Percentiles rank a stretch among this genome's conserved stretches.
Conservation (phyloP, 2,888 invertebrate genomes). For the Cetonia aurata region DNA sequence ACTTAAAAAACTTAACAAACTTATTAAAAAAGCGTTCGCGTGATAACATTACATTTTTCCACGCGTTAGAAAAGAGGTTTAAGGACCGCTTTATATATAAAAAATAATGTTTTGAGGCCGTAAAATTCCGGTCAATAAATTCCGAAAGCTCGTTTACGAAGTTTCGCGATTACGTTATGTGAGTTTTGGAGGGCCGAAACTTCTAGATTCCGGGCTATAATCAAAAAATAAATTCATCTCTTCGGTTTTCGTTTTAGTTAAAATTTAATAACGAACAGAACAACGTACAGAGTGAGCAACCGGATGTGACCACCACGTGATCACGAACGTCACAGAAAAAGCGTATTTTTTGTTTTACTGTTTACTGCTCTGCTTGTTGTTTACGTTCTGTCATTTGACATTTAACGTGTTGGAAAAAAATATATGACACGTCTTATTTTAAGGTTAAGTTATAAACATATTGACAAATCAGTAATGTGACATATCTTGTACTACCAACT, state of each 20-base stretch:
- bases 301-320: no score
- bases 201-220: not conserved
- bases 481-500: no score
- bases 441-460: no score
- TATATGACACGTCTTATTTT: no score
- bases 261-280: no score
- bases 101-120: constrained; percentile 1
- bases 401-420: no score
- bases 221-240: not conserved
- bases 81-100: not conserved
- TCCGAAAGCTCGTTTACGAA: constrained; percentile 13
- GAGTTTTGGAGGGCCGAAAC: not conserved
- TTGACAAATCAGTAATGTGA: no score
- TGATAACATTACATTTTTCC: not conserved
- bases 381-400: no score
- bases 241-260: not conserved
- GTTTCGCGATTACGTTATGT: constrained; percentile 12
- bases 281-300: no score
- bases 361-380: no score
- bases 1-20: not conserved
- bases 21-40: not conserved
- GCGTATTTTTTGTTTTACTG: no score
- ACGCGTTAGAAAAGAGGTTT: not conserved
- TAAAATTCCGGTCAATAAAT: constrained; percentile 9
- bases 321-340: no score